Base-by-base conservation (phyloP, 2,113 vertebrate genomes). In the Phycodurus eques region DNA sequence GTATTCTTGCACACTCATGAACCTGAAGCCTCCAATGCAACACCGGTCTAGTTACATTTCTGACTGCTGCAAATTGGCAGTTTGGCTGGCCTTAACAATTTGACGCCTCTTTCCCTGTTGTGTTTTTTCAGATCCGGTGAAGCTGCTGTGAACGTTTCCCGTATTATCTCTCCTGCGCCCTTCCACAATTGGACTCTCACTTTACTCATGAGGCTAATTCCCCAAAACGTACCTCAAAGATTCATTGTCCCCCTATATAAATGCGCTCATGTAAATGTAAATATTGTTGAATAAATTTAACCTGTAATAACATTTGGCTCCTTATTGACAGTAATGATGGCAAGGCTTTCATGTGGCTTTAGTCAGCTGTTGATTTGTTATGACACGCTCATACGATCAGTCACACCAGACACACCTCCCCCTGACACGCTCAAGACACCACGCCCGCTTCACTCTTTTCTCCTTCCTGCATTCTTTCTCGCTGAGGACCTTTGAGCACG, bases 101-200 rank as follows among this genome's bases (percentile, higher is more conserved):
- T 56, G 39, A 69, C 20, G 8, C 15, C 4, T 39, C 11, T 15
- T 43, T 53, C 39, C 60, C 14, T 47, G 8, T 31, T 1, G 59
- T 78, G 78, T 15, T 83, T 72, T 89, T 91, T 67, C 83, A 93
- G 91, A 92, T 93, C 79, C 89, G 92, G 49, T 93, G 89, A 93
- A 81, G 69, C 54, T 2, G 20, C 71, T 17, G 43, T 15, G n/a
- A 66, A 31, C 7, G 0, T n/a, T 42, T 31, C 20, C 68, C 35
- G 17, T 54, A 9, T 72, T 75, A 7, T 49, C 43, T 67, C 51
- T 33, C 59, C 64, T 31, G 13, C 59, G 4, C 65, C 70, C 57
- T 51, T 47, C 72, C 14, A 66, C 6, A 35, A 67, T 69, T 49
- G 70, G 27, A 67, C 11, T 35, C n/a, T 70, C 4, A 51, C 14